A percentile compares a stretch with the other conserved stretches of the same genome.
phyloP scores from a whole-genome alignment of 2,797 vertebrate genomes.

The Bradypodion pumilum region DNA sequence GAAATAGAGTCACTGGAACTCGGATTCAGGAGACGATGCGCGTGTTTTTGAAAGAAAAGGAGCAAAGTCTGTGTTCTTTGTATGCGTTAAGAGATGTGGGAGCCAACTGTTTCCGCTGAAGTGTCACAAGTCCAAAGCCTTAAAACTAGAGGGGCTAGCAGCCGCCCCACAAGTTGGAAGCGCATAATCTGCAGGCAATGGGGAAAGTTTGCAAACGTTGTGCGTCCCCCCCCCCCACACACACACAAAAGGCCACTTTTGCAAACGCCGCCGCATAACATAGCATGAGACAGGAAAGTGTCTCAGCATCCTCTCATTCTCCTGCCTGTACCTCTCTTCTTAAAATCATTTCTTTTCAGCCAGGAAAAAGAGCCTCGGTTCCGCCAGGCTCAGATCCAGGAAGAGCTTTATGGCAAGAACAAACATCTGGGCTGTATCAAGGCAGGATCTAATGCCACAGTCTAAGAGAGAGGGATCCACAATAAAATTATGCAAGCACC shows the following conservation, averaged over 20 bases:
- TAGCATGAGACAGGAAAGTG: neutral
- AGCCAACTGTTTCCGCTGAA: neutral
- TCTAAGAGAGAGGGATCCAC: too few relatives aligned
- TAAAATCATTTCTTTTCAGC: neutral
- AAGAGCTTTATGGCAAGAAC: too few relatives aligned
- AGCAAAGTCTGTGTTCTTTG: neutral
- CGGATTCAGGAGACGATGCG: neutral
- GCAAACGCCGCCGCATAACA: neutral
- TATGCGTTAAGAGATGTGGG: neutral
- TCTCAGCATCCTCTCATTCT: too few relatives aligned
- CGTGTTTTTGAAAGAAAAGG: neutral
- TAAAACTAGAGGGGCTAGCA: neutral
- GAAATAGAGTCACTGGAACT: neutral
- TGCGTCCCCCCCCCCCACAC: too few relatives aligned
- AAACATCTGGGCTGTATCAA: neutral
- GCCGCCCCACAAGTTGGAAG: too few relatives aligned
- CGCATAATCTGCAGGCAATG: neutral
- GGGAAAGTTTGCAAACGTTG: too few relatives aligned
- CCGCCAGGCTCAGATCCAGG: too few relatives aligned
- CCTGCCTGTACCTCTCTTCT: neutral
- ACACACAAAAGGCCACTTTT: too few relatives aligned
- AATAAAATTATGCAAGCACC: too few relatives aligned
- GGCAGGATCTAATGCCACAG: too few relatives aligned
- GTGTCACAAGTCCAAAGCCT: neutral
- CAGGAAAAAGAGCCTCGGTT: too few relatives aligned